A percentile compares a stretch with the other conserved stretches of the same genome.
These are phyloP conservation scores for Prionace glauca DNA, from an alignment of 2,797 vertebrate genomes.

Conservation along the genomic window DNA sequence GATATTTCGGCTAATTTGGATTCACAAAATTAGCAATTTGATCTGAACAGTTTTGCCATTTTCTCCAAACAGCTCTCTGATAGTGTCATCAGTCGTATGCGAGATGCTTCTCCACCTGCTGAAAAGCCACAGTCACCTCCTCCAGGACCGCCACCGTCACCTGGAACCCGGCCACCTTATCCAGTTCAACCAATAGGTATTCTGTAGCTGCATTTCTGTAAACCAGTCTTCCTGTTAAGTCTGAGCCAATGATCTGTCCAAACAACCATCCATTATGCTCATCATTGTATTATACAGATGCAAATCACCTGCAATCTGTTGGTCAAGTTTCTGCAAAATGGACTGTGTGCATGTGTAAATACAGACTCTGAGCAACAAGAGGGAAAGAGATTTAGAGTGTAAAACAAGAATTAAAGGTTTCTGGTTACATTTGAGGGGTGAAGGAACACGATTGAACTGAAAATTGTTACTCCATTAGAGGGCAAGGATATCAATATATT, in stretches of 20 bases:
- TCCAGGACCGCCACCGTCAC: constrained; percentile 42
- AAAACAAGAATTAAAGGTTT: not conserved
- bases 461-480: not conserved
- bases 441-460: not conserved
- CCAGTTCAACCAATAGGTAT: constrained; percentile 52
- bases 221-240: not conserved
- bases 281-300: not conserved
- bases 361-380: not conserved
- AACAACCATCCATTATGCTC: not conserved
- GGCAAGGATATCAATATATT: not conserved
- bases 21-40: not conserved
- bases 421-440: not conserved
- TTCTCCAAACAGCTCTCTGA: constrained; percentile 75
- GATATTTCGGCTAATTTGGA: not conserved
- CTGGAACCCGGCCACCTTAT: constrained; percentile 43
- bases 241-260: not conserved
- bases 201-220: not conserved
- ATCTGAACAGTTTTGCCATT: not conserved
- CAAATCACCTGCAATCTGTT: not conserved
- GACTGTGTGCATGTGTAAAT: not conserved
- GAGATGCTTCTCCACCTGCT: constrained; percentile 59
- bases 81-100: constrained; percentile 91
- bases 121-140: constrained; percentile 45
- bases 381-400: too few species aligned
- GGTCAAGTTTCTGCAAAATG: not conserved